Evolutionary conservation across 2,888 invertebrate species (phyloP), one percentile per base, ranked within the genome.

Genomic region (Eupeodes luniger): DNA sequence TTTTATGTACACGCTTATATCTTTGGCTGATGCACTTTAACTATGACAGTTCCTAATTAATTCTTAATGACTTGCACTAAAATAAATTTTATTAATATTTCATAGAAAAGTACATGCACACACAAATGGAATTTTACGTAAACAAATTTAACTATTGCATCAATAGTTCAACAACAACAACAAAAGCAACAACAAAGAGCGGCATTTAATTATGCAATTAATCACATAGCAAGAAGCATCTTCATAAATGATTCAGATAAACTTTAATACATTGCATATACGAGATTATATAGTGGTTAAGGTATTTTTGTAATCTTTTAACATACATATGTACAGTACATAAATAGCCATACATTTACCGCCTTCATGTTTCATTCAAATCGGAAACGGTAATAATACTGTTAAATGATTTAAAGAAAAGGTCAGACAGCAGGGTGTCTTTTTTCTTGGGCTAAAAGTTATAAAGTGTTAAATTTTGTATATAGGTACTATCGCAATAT

Each of bases 201-300:
- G 40, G 40, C 44, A 61, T 70, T 69, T 78, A 59, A 78, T 78
- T 79, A 79, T 70, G 78, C 61, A 79, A 79, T 79, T 79, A 69
- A 70, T 79, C 78, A 79, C 51, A 47, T 12, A 19, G 34, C 4
- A n/a, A 57, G 72, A 72, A 70, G 70, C 53, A 70, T 70, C 55
- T 70, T 70, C 70, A 70, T 67, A 67, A 67, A 36, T 72, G 59
- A 59, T 59, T 72, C 57, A 72, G 16, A 27, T 59, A 59, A 70
- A 47, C 19, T 47, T 19, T 11, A 14, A 47, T 19, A 16, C n/a
- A n/a, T 9, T 7, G 16, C 53, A 72, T n/a, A n/a, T n/a, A 59
- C n/a, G n/a, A 36, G 57, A 34, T 59, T 57, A 27, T 34, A 59
- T 6, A 27, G 34, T 34, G 57, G 34, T 59, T 59, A 34, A 59